Evolutionary conservation across 2,888 invertebrate genomes (phyloP).

Genomic region (Griposia aprilina): DNA sequence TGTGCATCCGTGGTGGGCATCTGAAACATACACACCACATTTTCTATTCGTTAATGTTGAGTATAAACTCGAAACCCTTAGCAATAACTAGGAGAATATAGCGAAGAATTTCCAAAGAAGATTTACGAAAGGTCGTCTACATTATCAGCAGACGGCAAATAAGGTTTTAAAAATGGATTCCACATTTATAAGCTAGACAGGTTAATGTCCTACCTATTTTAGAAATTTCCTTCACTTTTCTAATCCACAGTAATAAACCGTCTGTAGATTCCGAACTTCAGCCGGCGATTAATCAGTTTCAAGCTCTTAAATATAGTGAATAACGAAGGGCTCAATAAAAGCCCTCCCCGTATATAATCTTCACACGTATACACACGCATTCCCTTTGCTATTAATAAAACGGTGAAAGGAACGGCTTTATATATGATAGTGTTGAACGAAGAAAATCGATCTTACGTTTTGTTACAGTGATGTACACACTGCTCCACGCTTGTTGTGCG

Average conservation of each 20-base stretch:
- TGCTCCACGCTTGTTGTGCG: slow-evolving; percentile 3
- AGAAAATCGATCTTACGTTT: slow-evolving; percentile 74
- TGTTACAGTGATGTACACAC: slow-evolving; percentile 24
- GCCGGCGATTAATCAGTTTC: slow-evolving; percentile 77
- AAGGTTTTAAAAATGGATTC: not conserved
- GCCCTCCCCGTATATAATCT: slow-evolving; percentile 77
- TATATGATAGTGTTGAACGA: slow-evolving; percentile 81
- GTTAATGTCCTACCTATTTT: slow-evolving; percentile 31
- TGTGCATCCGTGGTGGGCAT: no score
- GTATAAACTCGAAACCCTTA: not conserved
- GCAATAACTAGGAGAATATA: not conserved
- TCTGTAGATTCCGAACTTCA: slow-evolving; percentile 63
- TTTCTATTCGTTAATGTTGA: not conserved
- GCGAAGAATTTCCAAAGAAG: not conserved
- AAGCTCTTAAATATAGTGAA: slow-evolving; percentile 70
- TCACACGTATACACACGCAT: slow-evolving; percentile 74
- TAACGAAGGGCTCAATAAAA: slow-evolving; percentile 80
- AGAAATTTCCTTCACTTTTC: slow-evolving; percentile 21
- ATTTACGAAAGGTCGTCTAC: not conserved
- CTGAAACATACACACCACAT: not conserved
- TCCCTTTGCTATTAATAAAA: slow-evolving; percentile 85
- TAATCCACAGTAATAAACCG: slow-evolving; percentile 31
- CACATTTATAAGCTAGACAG: slow-evolving; percentile 12
- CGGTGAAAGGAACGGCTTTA: slow-evolving; percentile 80
- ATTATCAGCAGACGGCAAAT: not conserved